Percentiles rank a stretch among this genome's conserved stretches.
Evolutionary conservation across 30 jellyfish, hydroid and myxozoan genomes (phyloP).

Genomic region (Cassiopea xamachana): DNA sequence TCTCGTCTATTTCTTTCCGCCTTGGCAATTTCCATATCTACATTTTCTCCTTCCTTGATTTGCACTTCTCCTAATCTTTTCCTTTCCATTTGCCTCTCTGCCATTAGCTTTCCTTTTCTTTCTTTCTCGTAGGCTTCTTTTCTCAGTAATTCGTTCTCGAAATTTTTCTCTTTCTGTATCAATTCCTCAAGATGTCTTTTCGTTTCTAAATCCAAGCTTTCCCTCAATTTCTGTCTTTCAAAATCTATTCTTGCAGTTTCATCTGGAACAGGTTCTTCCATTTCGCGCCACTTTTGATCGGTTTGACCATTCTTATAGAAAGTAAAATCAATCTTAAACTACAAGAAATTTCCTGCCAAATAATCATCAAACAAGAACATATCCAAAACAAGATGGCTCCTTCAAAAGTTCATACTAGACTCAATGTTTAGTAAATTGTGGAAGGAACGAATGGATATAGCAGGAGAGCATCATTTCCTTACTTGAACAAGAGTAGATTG

Average conservation of each 20-base stretch:
- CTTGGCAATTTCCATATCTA: conserved; percentile 19
- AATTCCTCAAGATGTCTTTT: conserved; percentile 40
- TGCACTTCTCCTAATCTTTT: conserved; percentile 24
- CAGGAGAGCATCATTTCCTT: too few species aligned
- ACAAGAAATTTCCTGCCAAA: too few species aligned
- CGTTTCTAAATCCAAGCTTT: conserved; percentile 3
- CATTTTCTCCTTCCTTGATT: neutral
- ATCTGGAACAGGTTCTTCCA: conserved; percentile 3
- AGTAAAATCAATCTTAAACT: neutral
- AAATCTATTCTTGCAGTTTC: neutral
- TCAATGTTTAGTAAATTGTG: too few species aligned
- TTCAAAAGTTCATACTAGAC: too few species aligned
- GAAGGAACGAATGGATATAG: too few species aligned
- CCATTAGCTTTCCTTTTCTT: conserved; percentile 17
- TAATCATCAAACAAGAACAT: too few species aligned
- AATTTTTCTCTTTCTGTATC: conserved; percentile 26
- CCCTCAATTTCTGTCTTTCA: conserved; percentile 21
- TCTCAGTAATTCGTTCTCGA: conserved; percentile 33
- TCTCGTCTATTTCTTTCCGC: conserved; percentile 27
- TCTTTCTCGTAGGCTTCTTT: conserved; percentile 46
- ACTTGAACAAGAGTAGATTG: too few species aligned
- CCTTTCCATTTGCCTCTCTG: conserved; percentile 41
- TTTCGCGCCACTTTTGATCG: neutral
- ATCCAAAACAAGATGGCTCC: too few species aligned
- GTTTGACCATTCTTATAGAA: neutral